Evolutionary conservation across 2,797 vertebrate genomes (phyloP), one percentile per base, ranked within the genome.

Genomic region (Falco concolor): DNA sequence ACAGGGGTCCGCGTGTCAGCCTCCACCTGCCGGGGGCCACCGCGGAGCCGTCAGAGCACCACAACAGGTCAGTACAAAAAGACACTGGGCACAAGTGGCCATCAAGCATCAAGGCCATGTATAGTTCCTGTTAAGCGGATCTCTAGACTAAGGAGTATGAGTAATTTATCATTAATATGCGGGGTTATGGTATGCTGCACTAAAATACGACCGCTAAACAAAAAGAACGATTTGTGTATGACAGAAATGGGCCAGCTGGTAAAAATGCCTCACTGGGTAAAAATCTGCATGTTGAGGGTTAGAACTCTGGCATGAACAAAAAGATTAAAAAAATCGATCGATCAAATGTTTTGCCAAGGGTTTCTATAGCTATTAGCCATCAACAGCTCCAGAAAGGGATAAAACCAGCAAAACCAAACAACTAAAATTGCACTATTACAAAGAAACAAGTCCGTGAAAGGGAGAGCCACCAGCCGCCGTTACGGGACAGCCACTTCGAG

Each of bases 401-500:
- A 69, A 72, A 95, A 78, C 47, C 79, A 94, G 77, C 95, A 90
- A 96, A 97, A 91, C 74, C 96, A 96, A 96, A 94, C 76, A 59
- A 82, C 94, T 95, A 69, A 94, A 98, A 99, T 98, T 98, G 98
- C 98, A 98, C 98, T 97, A 95, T 98, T 93, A 98, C 95, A 97
- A 97, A 90, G 96, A 95, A 97, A 93, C 81, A 94, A 97, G 97
- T 98, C 97, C 95, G 13, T 97, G 93, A 91, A 92, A 88, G 87
- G 95, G 93, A 78, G 87, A 84, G 83, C 67, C 74, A 78, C 59
- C 83, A 60, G 97, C 14, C 93, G 97, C 38, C 96, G 96, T 70
- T 98, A 98, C 18, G 99, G 99, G 75, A 99, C 99, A 10, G 98
- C 99, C 87, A 99, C 99, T 98, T 99, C 99, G 65, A 99, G 98